Conservation (phyloP, 2,797 vertebrate species). For the Sparidentex hasta region DNA sequence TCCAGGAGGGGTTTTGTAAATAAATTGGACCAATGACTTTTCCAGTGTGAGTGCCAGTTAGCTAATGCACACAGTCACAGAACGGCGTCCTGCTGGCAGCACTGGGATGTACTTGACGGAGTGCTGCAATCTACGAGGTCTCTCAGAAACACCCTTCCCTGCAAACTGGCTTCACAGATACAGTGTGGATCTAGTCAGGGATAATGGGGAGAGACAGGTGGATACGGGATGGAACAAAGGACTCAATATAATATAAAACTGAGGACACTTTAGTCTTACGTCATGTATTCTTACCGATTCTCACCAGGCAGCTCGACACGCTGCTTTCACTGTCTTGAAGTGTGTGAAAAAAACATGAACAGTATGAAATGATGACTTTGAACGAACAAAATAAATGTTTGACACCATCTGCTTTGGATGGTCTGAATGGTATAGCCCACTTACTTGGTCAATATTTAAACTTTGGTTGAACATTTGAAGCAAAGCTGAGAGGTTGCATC, state of each 20-base stretch:
- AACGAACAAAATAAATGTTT: neutral
- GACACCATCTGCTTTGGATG: no score
- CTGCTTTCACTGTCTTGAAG: neutral
- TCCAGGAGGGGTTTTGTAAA: slow-evolving; percentile 14
- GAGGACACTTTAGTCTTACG: neutral
- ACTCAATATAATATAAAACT: neutral
- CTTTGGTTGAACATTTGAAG: neutral
- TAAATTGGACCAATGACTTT: slow-evolving; percentile 37
- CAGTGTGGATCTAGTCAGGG: neutral
- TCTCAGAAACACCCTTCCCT: slow-evolving; percentile 1
- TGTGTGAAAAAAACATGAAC: neutral
- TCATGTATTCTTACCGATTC: neutral
- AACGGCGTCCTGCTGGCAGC: neutral
- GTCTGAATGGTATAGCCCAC: neutral
- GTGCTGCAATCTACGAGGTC: slow-evolving; percentile 10
- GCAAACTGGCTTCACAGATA: neutral
- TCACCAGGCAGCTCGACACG: no score
- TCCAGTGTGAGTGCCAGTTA: slow-evolving; percentile 21
- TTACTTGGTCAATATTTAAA: neutral
- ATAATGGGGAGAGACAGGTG: neutral
- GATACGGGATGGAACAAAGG: neutral
- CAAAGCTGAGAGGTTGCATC: no score
- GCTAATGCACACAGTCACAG: slow-evolving; percentile 22
- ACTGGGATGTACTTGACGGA: slow-evolving; percentile 12
- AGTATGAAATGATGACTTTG: no score